A percentile compares a stretch with the other conserved stretches of the same genome.
Evolutionary conservation across 1,140 invertebrate species (phyloP).

Genomic region (Sminthurides bifidus): DNA sequence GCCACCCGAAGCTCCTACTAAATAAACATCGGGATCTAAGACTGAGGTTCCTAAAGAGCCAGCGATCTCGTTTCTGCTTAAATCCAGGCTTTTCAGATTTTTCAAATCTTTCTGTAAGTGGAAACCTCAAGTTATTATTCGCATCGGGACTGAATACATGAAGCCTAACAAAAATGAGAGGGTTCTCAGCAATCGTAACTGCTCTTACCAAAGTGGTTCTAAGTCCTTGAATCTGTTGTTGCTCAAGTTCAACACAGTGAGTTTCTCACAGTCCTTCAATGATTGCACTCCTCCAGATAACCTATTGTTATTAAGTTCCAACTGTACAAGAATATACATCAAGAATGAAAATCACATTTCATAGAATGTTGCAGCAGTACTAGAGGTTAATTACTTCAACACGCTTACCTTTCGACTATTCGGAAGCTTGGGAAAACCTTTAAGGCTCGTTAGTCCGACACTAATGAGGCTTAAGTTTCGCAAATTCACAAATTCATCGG

Average conservation of each 20-base stretch:
- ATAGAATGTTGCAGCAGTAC: too few species aligned
- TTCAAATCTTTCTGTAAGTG: slow-evolving; percentile 63
- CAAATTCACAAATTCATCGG: slow-evolving; percentile 80
- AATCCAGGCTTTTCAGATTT: slow-evolving; percentile 74
- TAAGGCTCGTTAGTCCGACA: slow-evolving; percentile 85
- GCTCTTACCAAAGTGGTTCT: slow-evolving; percentile 64
- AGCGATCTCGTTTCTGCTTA: slow-evolving; percentile 98
- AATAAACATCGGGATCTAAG: slow-evolving; percentile 82
- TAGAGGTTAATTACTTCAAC: too few species aligned
- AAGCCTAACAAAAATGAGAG: too few species aligned
- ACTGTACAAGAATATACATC: slow-evolving; percentile 42
- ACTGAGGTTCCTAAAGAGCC: too few species aligned
- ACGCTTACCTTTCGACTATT: slow-evolving; percentile 67
- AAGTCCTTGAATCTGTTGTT: slow-evolving; percentile 95
- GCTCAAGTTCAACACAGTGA: slow-evolving; percentile 85
- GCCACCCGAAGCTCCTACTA: slow-evolving; percentile 79
- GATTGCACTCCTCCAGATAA: slow-evolving; percentile 82
- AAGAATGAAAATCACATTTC: neutral
- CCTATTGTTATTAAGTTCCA: slow-evolving; percentile 71
- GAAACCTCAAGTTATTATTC: too few species aligned
- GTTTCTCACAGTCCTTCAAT: slow-evolving; percentile 61
- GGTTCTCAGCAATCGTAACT: neutral
- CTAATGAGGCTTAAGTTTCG: slow-evolving; percentile 87
- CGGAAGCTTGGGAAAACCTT: slow-evolving; percentile 84
- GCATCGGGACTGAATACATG: too few species aligned